Evolutionary conservation across 2,888 invertebrate genomes (phyloP).

Genomic region (Harpalus rubripes): DNA sequence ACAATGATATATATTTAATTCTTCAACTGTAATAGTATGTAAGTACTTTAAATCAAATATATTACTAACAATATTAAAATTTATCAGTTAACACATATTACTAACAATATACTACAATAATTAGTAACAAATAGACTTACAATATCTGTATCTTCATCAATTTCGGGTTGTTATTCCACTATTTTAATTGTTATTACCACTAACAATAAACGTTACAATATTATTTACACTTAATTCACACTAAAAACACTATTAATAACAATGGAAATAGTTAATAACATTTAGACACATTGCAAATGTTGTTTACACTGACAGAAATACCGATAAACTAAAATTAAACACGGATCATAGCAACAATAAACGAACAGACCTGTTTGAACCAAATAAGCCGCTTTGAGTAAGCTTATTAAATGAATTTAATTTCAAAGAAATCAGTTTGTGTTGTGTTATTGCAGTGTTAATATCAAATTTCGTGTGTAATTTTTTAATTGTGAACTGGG

Average conservation of each 20-base stretch:
- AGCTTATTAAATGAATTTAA: too few relatives aligned
- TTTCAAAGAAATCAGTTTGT: too few relatives aligned
- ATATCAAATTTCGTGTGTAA: not conserved
- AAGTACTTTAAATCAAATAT: constrained; percentile 25
- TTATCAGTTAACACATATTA: too few relatives aligned
- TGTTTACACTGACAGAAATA: not conserved
- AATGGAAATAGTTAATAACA: not conserved
- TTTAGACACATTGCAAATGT: constrained; percentile 41
- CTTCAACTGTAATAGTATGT: constrained; percentile 44
- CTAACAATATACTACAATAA: too few relatives aligned
- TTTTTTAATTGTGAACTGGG: constrained; percentile 33
- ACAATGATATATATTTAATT: constrained; percentile 46
- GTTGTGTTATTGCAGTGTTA: not conserved
- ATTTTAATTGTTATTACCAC: not conserved
- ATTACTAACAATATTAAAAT: too few relatives aligned
- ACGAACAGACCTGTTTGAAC: not conserved
- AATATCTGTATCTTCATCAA: too few relatives aligned
- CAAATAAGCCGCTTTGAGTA: too few relatives aligned
- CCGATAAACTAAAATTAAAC: not conserved
- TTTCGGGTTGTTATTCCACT: too few relatives aligned
- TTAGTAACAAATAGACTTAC: too few relatives aligned
- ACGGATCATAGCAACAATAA: too few relatives aligned
- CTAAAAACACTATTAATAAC: not conserved
- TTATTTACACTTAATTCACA: not conserved
- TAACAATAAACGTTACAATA: not conserved